Evolutionary conservation across 2,888 invertebrate species (phyloP).

Genomic region (Phalera bucephala): DNA sequence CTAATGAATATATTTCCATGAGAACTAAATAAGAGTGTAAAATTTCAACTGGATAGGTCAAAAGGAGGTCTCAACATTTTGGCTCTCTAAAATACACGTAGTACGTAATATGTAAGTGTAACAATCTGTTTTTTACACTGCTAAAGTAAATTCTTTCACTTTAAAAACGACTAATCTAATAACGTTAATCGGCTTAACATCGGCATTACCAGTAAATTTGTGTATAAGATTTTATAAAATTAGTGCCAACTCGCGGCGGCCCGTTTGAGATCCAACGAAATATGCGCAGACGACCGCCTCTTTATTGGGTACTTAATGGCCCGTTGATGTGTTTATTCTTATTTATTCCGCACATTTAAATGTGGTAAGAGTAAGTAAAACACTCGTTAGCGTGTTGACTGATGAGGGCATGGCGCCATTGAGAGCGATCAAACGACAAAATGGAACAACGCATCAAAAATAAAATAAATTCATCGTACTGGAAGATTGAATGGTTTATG

Average conservation of each 20-base stretch:
- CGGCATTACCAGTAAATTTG: constrained; percentile 13
- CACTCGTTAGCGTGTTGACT: constrained; percentile 34
- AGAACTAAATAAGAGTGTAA: too few species aligned
- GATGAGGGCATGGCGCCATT: constrained; percentile 9
- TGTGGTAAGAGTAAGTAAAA: constrained; percentile 25
- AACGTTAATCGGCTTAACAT: constrained; percentile 13
- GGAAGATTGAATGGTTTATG: too few species aligned
- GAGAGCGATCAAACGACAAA: too few species aligned
- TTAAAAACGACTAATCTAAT: constrained; percentile 5
- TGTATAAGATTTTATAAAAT: constrained; percentile 13
- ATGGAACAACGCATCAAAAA: too few species aligned
- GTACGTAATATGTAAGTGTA: too few species aligned
- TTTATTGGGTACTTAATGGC: constrained; percentile 26
- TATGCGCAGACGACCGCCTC: constrained; percentile 16
- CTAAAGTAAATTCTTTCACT: not conserved
- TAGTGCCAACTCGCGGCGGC: constrained; percentile 8
- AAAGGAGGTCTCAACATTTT: too few species aligned
- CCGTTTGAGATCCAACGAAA: constrained; percentile 7
- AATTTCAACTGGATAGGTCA: too few species aligned
- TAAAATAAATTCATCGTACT: too few species aligned
- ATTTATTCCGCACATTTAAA: constrained; percentile 34
- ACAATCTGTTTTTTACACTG: too few species aligned
- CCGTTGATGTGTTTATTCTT: constrained; percentile 33
- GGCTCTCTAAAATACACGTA: too few species aligned
- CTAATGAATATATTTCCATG: too few species aligned